These are phyloP conservation scores for Sinohyriopsis cumingii DNA, from an alignment of 2,888 invertebrate genomes.

Conservation along the genomic window DNA sequence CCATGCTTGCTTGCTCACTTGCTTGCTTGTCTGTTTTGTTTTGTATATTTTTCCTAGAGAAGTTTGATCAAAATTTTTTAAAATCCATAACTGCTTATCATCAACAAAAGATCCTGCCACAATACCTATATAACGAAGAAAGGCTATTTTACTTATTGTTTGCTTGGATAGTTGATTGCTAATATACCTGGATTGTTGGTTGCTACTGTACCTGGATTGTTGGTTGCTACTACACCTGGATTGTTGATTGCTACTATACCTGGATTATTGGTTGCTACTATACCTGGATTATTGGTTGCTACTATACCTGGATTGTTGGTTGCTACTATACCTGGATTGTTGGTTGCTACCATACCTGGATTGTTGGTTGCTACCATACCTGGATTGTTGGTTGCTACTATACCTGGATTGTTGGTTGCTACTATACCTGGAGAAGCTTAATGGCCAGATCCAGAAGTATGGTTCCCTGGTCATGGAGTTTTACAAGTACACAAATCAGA, in stretches of 20 bases:
- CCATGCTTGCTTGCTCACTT: no score
- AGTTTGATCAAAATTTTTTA: no score
- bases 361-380: slow-evolving; percentile 22
- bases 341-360: slow-evolving; percentile 41
- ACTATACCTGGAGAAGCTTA: slow-evolving; percentile 46
- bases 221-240: slow-evolving; percentile 41
- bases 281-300: slow-evolving; percentile 41
- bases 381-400: slow-evolving; percentile 23
- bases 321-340: slow-evolving; percentile 39
- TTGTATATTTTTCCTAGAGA: no score
- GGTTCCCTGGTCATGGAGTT: slow-evolving; percentile 44
- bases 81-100: no score
- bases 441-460: slow-evolving; percentile 46
- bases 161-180: neutral
- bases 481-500: slow-evolving; percentile 45
- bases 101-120: no score
- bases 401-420: neutral
- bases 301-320: slow-evolving; percentile 40
- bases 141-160: no score
- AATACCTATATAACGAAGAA: no score
- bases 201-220: neutral
- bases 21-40: no score
- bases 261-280: slow-evolving; percentile 25
- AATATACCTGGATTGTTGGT: slow-evolving; percentile 38
- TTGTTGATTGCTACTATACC: slow-evolving; percentile 27